Evolutionary conservation across 2,888 invertebrate species (phyloP), one percentile per base, ranked within the genome.

Genomic region (Syrista parreyssii): DNA sequence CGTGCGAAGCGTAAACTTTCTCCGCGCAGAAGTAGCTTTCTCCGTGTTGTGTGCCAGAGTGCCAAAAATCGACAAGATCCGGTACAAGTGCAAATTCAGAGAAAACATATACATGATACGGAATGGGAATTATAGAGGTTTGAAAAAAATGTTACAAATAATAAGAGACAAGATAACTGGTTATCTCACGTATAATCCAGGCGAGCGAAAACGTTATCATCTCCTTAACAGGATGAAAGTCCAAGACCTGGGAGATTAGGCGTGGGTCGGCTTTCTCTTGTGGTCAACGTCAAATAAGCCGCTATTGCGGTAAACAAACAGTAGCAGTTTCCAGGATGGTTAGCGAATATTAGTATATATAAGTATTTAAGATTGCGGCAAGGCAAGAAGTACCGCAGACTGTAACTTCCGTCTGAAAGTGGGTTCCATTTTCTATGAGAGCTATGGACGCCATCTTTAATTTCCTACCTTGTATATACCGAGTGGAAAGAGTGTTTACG

Each of bases 281-380:
- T 12, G 35, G 68, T 68, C 68, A 74, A 34, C 73, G 74, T 73
- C 40, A 74, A 77, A 77, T 75, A 73, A 75, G 34, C 36, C 31
- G 11, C 4, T 31, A 32, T 30, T 12, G 77, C 23, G 34, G 32
- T 33, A 35, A n/a, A 33, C 40, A 69, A 74, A 30, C 31, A 23
- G n/a, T 75, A 75, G 11, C 68, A 78, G 36, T 75, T 73, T 33
- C 30, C 71, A 55, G 73, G 12, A 72, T 68, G 73, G 72, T 75
- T 55, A 68, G 68, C 71, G 72, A 75, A 75, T 75, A 73, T 78
- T 75, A 75, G 35, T 75, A 55, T 35, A n/a, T 68, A 23, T 23
- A 75, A 68, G 78, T 78, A 72, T 72, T 23, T 33, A 68, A 73
- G 78, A 75, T 75, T 35, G 72, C 35, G 34, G 75, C 34, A 12